Evolutionary conservation across 2,888 invertebrate species (phyloP).

Genomic region (Campoletis raptor): DNA sequence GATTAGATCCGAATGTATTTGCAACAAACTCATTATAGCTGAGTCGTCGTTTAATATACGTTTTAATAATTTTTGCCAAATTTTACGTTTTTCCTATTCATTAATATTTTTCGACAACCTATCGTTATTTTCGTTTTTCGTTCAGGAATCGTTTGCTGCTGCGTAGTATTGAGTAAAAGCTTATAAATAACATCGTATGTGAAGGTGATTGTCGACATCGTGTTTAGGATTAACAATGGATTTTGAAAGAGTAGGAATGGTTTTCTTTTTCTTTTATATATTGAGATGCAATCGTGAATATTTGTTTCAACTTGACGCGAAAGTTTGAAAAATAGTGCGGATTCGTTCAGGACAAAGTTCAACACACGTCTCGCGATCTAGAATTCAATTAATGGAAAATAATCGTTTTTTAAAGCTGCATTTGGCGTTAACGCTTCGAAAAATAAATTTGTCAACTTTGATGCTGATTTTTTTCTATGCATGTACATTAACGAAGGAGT

Average conservation of each 20-base stretch:
- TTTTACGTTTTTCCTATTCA: background rate
- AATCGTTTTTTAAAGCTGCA: conserved; percentile 9
- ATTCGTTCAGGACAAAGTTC: conserved; percentile 3
- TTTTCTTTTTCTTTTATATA: background rate
- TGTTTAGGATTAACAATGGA: conserved; percentile 10
- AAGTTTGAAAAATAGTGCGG: background rate
- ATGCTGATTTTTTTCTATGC: conserved; percentile 54
- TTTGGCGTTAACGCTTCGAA: conserved; percentile 13
- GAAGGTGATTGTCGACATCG: conserved; percentile 12
- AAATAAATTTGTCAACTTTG: background rate
- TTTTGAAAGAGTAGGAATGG: conserved; percentile 6
- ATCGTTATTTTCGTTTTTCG: conserved; percentile 7
- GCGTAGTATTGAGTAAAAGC: conserved; percentile 9
- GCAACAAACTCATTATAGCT: conserved; percentile 10
- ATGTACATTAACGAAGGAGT: conserved; percentile 55
- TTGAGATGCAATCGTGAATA: conserved; percentile 31
- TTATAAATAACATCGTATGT: conserved; percentile 31
- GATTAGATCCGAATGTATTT: background rate
- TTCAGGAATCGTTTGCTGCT: background rate
- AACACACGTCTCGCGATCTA: background rate
- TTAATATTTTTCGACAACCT: conserved; percentile 6
- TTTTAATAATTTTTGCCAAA: conserved; percentile 7
- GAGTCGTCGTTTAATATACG: background rate
- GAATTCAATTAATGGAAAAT: background rate
- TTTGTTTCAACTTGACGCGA: conserved; percentile 23